phyloP scores from a whole-genome alignment of 2,113 vertebrate genomes.

The Grantiella picta region DNA sequence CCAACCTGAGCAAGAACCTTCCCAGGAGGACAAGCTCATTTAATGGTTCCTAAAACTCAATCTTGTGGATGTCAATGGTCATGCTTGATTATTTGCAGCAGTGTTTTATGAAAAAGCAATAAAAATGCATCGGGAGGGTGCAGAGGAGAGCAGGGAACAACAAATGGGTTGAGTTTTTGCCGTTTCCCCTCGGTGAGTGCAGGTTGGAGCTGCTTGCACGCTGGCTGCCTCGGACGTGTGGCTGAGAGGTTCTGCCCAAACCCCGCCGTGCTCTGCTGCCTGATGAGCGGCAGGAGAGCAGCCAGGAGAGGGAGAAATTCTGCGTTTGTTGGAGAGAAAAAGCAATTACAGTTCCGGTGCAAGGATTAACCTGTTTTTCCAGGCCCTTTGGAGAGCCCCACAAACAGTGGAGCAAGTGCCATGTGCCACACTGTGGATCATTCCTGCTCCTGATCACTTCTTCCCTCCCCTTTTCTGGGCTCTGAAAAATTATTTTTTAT shows the following conservation, averaged over 20 bases:
- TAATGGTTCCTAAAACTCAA: constrained; percentile 85
- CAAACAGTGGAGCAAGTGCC: background rate
- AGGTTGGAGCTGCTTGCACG: constrained; percentile 23
- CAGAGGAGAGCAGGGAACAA: constrained; percentile 49
- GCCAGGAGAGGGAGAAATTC: constrained; percentile 34
- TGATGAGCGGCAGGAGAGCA: constrained; percentile 49
- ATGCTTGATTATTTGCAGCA: constrained; percentile 79
- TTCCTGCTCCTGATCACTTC: background rate
- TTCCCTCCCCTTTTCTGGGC: background rate
- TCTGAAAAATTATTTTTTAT: background rate
- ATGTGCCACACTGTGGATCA: background rate
- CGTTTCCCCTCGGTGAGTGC: constrained; percentile 46
- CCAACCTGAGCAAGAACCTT: constrained; percentile 75
- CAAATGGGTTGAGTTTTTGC: constrained; percentile 60
- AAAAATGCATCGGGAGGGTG: constrained; percentile 65
- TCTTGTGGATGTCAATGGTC: constrained; percentile 80
- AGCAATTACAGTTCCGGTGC: constrained; percentile 28
- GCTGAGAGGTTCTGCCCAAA: background rate
- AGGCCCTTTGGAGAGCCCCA: background rate
- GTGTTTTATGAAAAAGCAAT: constrained; percentile 78
- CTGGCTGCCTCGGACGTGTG: constrained; percentile 20
- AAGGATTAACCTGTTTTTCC: constrained; percentile 52
- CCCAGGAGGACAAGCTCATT: constrained; percentile 79
- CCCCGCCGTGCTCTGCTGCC: constrained; percentile 10
- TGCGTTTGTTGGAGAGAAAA: constrained; percentile 27